Base-by-base conservation (phyloP, 2,888 invertebrate species). In the Lasius platythorax region DNA sequence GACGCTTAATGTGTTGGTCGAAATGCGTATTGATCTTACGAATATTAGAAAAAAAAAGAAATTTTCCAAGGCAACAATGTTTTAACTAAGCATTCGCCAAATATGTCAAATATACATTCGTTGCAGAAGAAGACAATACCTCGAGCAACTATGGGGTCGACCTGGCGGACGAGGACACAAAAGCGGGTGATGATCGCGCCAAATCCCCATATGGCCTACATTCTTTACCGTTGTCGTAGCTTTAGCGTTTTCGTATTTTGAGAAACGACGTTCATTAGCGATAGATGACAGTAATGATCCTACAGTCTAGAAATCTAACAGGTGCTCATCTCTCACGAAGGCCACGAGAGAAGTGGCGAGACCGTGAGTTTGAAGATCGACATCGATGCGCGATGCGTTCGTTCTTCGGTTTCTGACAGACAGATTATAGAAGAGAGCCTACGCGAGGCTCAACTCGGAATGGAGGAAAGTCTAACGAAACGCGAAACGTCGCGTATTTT, bases 81-180 rank as follows among this genome's bases (percentile, higher is more conserved):
- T 50, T 18, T 50, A 43, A 46, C 5, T 46, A 53, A 53, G 8
- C 6, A 53, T 53, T 53, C n/a, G 53, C n/a, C 53, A 53, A n/a
- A 50, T 18, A 50, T 50, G 46, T 46, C 6, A 18, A 50, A 53
- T 53, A 23, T 28, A 67, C 50, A 33, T 90, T 86, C 86, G 87
- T 92, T 91, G 15, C 92, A 94, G 94, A 93, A 88, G 93, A 93
- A 83, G 93, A 94, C 88, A 93, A 92, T 75, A 94, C 93, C 61
- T 93, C 93, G 83, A 92, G 92, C 87, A 92, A 93, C 87, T 93
- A 93, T 87, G 94, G 92, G 78, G 92, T 94, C 70, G 94, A 94
- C 87, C 86, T 94, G 85, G 93, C 93, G 76, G 94, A 93, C 84
- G 92, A 92, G 67, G 88, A 92, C 61, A 89, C 91, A 67, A 93